These are phyloP conservation scores for Tolypeutes matacus DNA, from an alignment of 2,797 vertebrate genomes.

Conservation along the genomic window DNA sequence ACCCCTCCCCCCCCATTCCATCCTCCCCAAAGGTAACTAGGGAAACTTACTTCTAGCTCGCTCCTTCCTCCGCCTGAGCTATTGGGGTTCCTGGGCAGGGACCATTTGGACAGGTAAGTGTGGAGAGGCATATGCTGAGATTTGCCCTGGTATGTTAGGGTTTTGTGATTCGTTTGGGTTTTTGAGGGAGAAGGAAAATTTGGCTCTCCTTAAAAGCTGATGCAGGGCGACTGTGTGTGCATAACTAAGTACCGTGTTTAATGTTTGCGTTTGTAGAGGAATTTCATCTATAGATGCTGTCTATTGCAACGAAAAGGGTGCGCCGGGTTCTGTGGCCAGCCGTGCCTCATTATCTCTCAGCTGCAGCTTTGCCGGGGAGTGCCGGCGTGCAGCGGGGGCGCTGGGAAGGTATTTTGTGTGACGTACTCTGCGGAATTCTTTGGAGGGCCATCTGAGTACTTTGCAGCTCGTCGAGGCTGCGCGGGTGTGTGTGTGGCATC, in stretches of 20 bases:
- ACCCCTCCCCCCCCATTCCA: not conserved
- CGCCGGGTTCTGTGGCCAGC: not conserved
- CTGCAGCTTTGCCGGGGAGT: not conserved
- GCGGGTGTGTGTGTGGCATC: conserved; percentile 42
- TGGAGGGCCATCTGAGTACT: not conserved
- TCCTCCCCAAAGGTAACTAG: not conserved
- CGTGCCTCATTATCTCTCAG: not conserved
- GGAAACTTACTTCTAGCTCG: not conserved
- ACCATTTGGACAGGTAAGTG: not conserved
- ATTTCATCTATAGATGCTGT: not conserved
- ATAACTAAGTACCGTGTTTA: not conserved
- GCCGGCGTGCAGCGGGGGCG: not conserved
- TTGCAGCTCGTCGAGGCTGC: not conserved
- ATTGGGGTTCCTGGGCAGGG: not conserved
- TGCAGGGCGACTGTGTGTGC: not conserved
- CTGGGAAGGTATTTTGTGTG: not conserved
- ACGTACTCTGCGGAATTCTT: not conserved
- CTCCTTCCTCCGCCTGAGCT: not conserved
- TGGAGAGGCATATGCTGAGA: not conserved
- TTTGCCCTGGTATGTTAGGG: no score
- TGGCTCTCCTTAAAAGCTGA: not conserved
- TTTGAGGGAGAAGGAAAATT: not conserved
- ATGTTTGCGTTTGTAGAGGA: rapidly evolving
- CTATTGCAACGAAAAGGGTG: not conserved
- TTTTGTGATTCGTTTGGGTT: not conserved